phyloP scores from a whole-genome alignment of 2,888 invertebrate genomes.

The Tipula unca region DNA sequence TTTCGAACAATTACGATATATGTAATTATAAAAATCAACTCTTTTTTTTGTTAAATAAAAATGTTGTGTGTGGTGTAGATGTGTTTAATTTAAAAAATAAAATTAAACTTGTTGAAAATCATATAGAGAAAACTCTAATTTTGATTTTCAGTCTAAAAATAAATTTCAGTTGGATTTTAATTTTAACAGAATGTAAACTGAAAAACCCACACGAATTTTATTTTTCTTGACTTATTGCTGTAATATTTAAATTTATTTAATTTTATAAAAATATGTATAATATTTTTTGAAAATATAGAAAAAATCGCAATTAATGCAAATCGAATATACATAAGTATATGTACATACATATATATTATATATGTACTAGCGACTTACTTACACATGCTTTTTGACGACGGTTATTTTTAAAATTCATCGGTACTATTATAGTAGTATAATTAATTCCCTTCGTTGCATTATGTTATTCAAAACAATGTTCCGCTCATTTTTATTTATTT shows the following conservation, averaged over 20 bases:
- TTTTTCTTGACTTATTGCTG: neutral
- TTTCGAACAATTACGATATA: neutral
- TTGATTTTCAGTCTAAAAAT: neutral
- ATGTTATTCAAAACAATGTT: too few species aligned
- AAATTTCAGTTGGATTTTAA: neutral
- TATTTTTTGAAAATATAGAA: neutral
- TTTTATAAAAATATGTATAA: neutral
- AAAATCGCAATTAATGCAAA: neutral
- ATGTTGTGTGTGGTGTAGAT: neutral
- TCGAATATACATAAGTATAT: neutral
- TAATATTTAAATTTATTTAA: neutral
- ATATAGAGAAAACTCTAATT: neutral
- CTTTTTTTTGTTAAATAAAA: neutral
- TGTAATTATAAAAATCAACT: neutral
- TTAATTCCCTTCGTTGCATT: too few species aligned
- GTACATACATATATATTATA: neutral
- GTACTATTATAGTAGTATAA: too few species aligned
- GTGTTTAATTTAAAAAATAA: neutral
- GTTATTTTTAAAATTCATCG: neutral
- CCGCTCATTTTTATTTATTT: too few species aligned
- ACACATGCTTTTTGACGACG: neutral
- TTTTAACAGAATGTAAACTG: neutral
- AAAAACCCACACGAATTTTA: neutral
- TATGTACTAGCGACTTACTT: neutral
- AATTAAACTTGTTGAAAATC: neutral